phyloP scores from a whole-genome alignment of 2,888 invertebrate genomes.

The Apoda limacodes region DNA sequence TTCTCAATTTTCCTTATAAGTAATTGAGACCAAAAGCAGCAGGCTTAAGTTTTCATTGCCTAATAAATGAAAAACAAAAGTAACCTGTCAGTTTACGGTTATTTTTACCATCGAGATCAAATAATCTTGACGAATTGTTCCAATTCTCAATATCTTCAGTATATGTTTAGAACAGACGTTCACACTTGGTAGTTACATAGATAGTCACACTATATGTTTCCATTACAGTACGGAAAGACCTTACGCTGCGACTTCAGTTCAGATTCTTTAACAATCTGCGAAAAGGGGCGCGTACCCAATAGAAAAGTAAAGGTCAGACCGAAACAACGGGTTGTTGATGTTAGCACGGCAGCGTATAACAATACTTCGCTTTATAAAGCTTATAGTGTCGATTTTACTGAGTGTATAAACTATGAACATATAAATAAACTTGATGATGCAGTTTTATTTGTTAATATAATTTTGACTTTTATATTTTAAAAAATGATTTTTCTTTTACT shows the following conservation, averaged over 20 bases:
- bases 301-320: constrained; percentile 59
- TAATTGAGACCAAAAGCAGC: too few relatives aligned
- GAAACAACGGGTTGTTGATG: constrained; percentile 34
- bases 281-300: constrained; percentile 90
- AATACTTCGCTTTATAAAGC: constrained; percentile 59
- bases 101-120: too few relatives aligned
- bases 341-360: constrained; percentile 58
- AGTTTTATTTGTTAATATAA: too few relatives aligned
- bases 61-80: too few relatives aligned
- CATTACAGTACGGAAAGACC: constrained; percentile 94
- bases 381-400: constrained; percentile 34
- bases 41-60: too few relatives aligned
- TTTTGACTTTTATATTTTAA: too few relatives aligned
- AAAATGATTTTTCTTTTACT: too few relatives aligned
- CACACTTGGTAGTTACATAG: constrained; percentile 17
- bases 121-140: constrained; percentile 5
- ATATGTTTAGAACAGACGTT: constrained; percentile 3
- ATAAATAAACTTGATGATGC: constrained; percentile 27
- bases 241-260: constrained; percentile 95
- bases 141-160: constrained; percentile 2
- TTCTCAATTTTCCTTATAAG: too few relatives aligned
- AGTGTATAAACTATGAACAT: neutral
- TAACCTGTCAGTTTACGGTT: too few relatives aligned
- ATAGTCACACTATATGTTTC: constrained; percentile 58
- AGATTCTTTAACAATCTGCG: constrained; percentile 94